These are phyloP conservation scores for Heliocidaris erythrogramma DNA, from an alignment of 35 echinoderm and acorn worm species.

Conservation along the genomic window DNA sequence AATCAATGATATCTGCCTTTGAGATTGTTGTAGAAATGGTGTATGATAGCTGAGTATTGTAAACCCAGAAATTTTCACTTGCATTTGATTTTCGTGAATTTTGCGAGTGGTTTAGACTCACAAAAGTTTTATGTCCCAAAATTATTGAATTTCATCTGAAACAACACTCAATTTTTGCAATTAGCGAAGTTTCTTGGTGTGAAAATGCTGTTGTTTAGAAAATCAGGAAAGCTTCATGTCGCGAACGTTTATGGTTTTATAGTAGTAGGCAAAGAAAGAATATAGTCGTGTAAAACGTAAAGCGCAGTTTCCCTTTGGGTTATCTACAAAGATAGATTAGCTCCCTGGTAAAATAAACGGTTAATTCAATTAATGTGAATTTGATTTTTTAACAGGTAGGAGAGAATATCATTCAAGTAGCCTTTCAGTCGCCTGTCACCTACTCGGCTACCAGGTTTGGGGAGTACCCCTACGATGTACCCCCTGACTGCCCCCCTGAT, in stretches of 20 bases:
- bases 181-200: too few relatives aligned
- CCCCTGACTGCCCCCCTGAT: constrained; percentile 73
- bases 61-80: background rate
- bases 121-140: background rate
- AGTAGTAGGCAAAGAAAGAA: too few relatives aligned
- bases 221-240: too few relatives aligned
- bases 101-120: background rate
- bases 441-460: constrained; percentile 55
- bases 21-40: too few relatives aligned
- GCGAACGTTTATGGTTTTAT: too few relatives aligned
- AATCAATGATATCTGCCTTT: too few relatives aligned
- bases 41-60: background rate
- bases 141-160: too few relatives aligned
- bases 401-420: constrained; percentile 63
- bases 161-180: too few relatives aligned
- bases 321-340: too few relatives aligned
- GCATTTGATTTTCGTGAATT: background rate
- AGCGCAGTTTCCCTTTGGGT: too few relatives aligned
- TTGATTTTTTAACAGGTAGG: constrained; percentile 51
- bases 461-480: constrained; percentile 65
- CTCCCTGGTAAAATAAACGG: background rate
- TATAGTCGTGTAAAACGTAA: too few relatives aligned
- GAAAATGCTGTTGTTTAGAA: too few relatives aligned
- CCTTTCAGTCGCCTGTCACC: constrained; percentile 68
- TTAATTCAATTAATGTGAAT: background rate